Conservation (phyloP, 2,797 vertebrate species). For the Esox lucius region DNA sequence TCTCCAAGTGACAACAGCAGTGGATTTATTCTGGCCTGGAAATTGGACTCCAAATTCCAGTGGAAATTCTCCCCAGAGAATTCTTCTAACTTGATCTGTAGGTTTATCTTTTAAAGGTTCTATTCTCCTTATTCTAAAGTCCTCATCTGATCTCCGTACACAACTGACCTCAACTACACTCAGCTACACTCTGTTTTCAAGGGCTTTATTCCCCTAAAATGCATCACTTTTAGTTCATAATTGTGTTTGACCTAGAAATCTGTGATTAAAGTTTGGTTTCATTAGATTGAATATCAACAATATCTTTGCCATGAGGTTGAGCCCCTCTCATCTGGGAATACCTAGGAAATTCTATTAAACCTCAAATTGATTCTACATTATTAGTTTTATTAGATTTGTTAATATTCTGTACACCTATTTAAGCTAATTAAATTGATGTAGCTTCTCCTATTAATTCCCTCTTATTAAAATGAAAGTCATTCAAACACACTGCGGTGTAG, state of each 20-base stretch:
- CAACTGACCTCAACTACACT: too few relatives aligned
- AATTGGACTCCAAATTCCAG: background rate
- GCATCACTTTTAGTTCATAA: background rate
- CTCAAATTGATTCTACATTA: constrained; percentile 68
- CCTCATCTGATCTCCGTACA: too few relatives aligned
- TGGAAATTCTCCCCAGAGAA: background rate
- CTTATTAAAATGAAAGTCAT: constrained; percentile 53
- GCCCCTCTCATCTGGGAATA: constrained; percentile 56
- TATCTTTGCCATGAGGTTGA: constrained; percentile 30
- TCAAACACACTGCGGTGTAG: constrained; percentile 34
- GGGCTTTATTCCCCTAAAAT: too few relatives aligned
- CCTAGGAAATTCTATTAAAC: constrained; percentile 60
- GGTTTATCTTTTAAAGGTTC: background rate
- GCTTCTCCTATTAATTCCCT: constrained; percentile 48
- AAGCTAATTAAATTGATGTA: constrained; percentile 65
- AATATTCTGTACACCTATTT: constrained; percentile 67
- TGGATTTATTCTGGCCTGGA: background rate
- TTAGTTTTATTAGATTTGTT: constrained; percentile 70
- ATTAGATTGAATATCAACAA: constrained; percentile 11
- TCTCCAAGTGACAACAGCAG: background rate
- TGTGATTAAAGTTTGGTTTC: constrained; percentile 3
- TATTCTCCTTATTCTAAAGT: background rate
- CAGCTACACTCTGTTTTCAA: too few relatives aligned
- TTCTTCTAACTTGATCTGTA: background rate
- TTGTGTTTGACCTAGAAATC: background rate